These are phyloP conservation scores for Morone chrysops DNA, from an alignment of 2,113 vertebrate genomes.

Conservation along the genomic window DNA sequence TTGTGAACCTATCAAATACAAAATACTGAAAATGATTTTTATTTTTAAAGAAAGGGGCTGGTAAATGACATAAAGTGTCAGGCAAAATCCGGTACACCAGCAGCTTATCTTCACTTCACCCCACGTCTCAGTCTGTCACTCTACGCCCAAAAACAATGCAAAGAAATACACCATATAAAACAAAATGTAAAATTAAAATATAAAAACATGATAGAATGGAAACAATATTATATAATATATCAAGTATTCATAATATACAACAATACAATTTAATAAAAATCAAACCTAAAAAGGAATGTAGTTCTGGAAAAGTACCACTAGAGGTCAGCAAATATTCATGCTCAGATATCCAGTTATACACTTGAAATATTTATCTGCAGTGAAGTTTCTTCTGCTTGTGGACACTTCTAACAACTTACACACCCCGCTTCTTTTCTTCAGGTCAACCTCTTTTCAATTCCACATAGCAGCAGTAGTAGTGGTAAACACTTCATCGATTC, in stretches of 20 bases:
- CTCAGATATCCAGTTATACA: conserved; percentile 77
- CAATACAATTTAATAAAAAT: conserved; percentile 69
- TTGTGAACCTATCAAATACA: conserved; percentile 54
- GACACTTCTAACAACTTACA: conserved; percentile 24
- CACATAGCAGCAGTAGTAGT: conserved; percentile 63
- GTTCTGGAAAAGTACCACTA: conserved; percentile 79
- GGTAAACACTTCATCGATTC: conserved; percentile 56
- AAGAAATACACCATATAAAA: conserved; percentile 59
- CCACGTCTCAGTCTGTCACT: conserved; percentile 35
- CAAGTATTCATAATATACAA: conserved; percentile 73
- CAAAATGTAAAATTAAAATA: conserved; percentile 57
- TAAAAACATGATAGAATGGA: conserved; percentile 68
- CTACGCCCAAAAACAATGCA: conserved; percentile 51
- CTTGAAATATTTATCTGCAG: conserved; percentile 60
- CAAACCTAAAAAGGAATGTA: conserved; percentile 80
- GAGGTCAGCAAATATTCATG: conserved; percentile 83
- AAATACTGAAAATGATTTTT: conserved; percentile 50
- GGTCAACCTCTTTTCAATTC: conserved; percentile 28
- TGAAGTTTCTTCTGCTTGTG: conserved; percentile 61
- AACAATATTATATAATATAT: conserved; percentile 63
- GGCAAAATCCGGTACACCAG: conserved; percentile 57
- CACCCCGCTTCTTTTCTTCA: conserved; percentile 3
- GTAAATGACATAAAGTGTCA: conserved; percentile 59
- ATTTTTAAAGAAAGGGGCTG: conserved; percentile 40
- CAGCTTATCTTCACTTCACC: conserved; percentile 44